These are phyloP conservation scores for Perdita meconis DNA, from an alignment of 2,888 invertebrate genomes.

Conservation along the genomic window DNA sequence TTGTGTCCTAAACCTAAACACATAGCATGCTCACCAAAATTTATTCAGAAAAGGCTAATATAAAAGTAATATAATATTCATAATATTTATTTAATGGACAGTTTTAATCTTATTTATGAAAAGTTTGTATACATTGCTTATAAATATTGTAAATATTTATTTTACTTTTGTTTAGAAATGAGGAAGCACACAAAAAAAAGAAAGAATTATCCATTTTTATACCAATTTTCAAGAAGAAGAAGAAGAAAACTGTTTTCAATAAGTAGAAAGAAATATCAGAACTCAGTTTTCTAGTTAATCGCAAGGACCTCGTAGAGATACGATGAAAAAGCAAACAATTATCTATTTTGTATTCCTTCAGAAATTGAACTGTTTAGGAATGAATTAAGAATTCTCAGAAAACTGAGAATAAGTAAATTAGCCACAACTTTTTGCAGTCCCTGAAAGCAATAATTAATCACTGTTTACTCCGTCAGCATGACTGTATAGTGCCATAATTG, in stretches of 20 bases:
- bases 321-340: slow-evolving; percentile 36
- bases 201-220: too few species aligned
- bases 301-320: slow-evolving; percentile 41
- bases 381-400: slow-evolving; percentile 45
- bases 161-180: too few species aligned
- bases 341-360: slow-evolving; percentile 33
- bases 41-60: too few species aligned
- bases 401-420: neutral
- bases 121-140: too few species aligned
- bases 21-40: too few species aligned
- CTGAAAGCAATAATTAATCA: slow-evolving; percentile 23
- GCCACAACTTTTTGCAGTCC: slow-evolving; percentile 44
- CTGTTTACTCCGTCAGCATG: slow-evolving; percentile 3
- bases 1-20: neutral
- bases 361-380: slow-evolving; percentile 27
- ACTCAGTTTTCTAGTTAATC: slow-evolving; percentile 35
- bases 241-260: slow-evolving; percentile 7
- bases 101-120: too few species aligned
- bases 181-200: too few species aligned
- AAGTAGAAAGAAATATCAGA: slow-evolving; percentile 46
- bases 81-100: too few species aligned
- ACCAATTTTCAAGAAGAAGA: neutral
- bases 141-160: too few species aligned
- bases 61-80: too few species aligned
- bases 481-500: slow-evolving; percentile 26